Conservation (phyloP, 2,113 vertebrate species). For the Poeciliopsis turrubarensis region DNA sequence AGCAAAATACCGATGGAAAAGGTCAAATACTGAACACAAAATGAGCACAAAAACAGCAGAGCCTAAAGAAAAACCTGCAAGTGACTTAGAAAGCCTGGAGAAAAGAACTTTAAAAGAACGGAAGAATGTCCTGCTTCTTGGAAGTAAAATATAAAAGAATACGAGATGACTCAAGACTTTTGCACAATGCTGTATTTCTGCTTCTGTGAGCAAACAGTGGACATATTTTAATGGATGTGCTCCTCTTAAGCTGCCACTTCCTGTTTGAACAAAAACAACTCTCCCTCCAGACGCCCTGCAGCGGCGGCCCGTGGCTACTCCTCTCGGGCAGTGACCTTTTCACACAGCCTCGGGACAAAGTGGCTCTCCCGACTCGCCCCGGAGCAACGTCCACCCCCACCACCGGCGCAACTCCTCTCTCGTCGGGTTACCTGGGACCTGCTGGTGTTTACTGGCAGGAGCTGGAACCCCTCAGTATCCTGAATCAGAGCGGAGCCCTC, state of each 20-base stretch:
- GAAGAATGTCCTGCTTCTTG: background rate
- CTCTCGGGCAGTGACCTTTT: constrained; percentile 77
- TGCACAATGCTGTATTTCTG: constrained; percentile 20
- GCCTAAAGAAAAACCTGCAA: background rate
- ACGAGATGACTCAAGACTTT: background rate
- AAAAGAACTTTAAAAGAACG: background rate
- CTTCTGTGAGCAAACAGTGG: constrained; percentile 42
- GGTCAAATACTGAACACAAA: too few species aligned
- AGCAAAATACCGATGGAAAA: too few species aligned
- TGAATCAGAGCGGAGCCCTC: constrained; percentile 61
- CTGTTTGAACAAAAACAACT: constrained; percentile 74
- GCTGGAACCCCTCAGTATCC: constrained; percentile 45
- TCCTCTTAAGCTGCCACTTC: constrained; percentile 78
- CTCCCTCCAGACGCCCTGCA: constrained; percentile 71
- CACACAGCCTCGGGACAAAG: constrained; percentile 79
- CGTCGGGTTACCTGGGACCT: constrained; percentile 29
- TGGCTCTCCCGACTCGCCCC: constrained; percentile 66
- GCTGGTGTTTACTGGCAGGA: constrained; percentile 53
- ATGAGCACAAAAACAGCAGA: too few species aligned
- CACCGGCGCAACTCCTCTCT: constrained; percentile 17
- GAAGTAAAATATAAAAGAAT: background rate
- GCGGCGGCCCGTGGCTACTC: constrained; percentile 66
- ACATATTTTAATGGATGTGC: constrained; percentile 61
- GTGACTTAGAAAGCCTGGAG: background rate
- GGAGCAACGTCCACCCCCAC: constrained; percentile 62